Evolutionary conservation across 2,113 vertebrate genomes (phyloP).

Genomic region (Scalopus aquaticus): DNA sequence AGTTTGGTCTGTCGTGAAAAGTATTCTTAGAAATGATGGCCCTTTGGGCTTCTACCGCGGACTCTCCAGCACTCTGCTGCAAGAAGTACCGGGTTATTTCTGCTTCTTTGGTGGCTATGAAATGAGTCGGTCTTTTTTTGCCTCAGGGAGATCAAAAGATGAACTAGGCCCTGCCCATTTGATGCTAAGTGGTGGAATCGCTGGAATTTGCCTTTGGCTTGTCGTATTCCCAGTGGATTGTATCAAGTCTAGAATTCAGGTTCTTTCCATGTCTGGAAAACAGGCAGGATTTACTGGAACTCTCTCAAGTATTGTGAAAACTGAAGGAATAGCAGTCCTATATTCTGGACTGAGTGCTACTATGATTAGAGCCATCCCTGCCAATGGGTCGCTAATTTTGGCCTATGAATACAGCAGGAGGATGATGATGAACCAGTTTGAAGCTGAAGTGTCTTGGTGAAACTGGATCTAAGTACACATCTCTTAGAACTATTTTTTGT

Average conservation of each 20-base stretch:
- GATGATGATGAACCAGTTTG: conserved; percentile 89
- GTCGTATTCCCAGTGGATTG: conserved; percentile 95
- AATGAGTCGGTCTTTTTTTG: conserved; percentile 89
- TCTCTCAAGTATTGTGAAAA: conserved; percentile 86
- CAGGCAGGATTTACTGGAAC: conserved; percentile 91
- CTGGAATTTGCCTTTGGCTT: conserved; percentile 94
- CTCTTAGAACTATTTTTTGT: conserved; percentile 40
- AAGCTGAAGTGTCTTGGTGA: conserved; percentile 74
- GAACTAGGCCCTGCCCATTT: conserved; percentile 91
- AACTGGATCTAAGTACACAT: neutral
- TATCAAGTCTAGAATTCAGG: conserved; percentile 95
- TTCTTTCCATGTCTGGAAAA: conserved; percentile 92
- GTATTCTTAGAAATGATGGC: conserved; percentile 88
- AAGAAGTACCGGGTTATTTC: conserved; percentile 94
- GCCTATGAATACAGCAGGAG: conserved; percentile 92
- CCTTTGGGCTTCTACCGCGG: conserved; percentile 92
- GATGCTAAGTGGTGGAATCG: conserved; percentile 94
- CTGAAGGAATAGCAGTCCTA: conserved; percentile 90
- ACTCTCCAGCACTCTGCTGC: conserved; percentile 88
- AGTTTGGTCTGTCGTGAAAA: conserved; percentile 91
- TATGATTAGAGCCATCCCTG: conserved; percentile 93
- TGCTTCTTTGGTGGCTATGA: conserved; percentile 96
- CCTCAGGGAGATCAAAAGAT: conserved; percentile 90
- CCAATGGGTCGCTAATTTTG: conserved; percentile 93
- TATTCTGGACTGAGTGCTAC: conserved; percentile 94